These are phyloP conservation scores for Apistogramma diplotaenia DNA, from an alignment of 2,113 vertebrate genomes.

Conservation along the genomic window DNA sequence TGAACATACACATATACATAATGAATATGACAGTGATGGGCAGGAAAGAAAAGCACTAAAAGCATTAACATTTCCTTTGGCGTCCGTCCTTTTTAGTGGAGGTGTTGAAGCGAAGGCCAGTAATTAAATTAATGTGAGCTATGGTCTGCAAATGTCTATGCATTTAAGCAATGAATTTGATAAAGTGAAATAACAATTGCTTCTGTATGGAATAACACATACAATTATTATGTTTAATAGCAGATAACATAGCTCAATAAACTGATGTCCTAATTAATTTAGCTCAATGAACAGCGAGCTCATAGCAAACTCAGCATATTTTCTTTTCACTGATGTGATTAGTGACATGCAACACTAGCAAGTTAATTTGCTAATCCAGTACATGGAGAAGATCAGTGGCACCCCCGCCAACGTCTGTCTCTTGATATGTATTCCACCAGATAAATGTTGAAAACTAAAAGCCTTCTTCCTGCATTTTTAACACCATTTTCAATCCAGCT, in stretches of 20 bases:
- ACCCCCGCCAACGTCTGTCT: background rate
- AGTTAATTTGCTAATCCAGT: conserved; percentile 38
- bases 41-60: background rate
- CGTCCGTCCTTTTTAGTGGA: background rate
- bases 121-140: background rate
- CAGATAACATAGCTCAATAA: conserved; percentile 38
- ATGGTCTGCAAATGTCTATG: background rate
- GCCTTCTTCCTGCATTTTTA: conserved; percentile 39
- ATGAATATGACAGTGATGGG: background rate
- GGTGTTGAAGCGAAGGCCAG: background rate
- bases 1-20: background rate
- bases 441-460: conserved; percentile 31
- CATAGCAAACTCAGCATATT: conserved; percentile 3
- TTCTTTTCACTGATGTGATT: conserved; percentile 26
- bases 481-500: conserved; percentile 46
- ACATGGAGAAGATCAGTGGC: conserved; percentile 42
- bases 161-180: background rate
- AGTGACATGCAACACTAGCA: conserved; percentile 35
- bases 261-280: conserved; percentile 20
- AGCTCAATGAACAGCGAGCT: conserved; percentile 34
- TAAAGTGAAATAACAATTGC: background rate
- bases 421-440: conserved; percentile 31
- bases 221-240: conserved; percentile 30
- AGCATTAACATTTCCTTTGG: background rate
- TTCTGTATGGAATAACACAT: background rate